phyloP scores from a whole-genome alignment of 2,888 invertebrate genomes.

The Pterostichus madidus region DNA sequence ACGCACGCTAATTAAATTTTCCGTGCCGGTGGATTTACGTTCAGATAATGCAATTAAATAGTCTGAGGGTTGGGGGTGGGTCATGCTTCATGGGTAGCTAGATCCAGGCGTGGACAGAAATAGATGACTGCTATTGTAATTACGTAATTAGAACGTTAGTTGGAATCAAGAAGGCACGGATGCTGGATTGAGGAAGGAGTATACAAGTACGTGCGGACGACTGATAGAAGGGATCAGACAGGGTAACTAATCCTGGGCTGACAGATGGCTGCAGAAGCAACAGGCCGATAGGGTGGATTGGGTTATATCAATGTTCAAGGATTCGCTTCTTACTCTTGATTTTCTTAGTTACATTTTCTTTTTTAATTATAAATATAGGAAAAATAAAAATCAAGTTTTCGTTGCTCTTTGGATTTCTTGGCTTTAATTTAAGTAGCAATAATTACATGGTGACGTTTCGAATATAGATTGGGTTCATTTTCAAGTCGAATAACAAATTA shows the following conservation, averaged over 20 bases:
- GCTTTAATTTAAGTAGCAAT: too few relatives aligned
- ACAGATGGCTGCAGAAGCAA: slow-evolving; percentile 31
- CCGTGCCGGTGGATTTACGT: slow-evolving; percentile 55
- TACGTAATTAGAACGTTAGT: slow-evolving; percentile 48
- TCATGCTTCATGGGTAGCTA: slow-evolving; percentile 3
- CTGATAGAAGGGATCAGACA: slow-evolving; percentile 20
- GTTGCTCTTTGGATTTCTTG: too few relatives aligned
- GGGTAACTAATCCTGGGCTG: neutral
- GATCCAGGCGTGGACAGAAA: slow-evolving; percentile 30
- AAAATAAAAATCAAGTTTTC: too few relatives aligned
- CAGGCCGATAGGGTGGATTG: neutral
- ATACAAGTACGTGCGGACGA: slow-evolving; percentile 17
- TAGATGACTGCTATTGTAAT: slow-evolving; percentile 60
- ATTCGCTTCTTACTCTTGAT: neutral
- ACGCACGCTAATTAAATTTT: slow-evolving; percentile 58
- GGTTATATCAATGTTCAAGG: too few relatives aligned
- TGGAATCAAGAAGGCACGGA: slow-evolving; percentile 9
- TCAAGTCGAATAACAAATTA: too few relatives aligned
- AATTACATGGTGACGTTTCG: too few relatives aligned
- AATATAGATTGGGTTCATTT: too few relatives aligned
- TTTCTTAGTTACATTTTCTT: neutral
- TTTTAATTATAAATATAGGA: neutral
- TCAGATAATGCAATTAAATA: slow-evolving; percentile 63
- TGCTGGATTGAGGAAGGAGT: neutral
- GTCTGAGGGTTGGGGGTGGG: slow-evolving; percentile 11